Evolutionary conservation across 2,113 vertebrate species (phyloP).

Genomic region (Herpailurus yagouaroundi): DNA sequence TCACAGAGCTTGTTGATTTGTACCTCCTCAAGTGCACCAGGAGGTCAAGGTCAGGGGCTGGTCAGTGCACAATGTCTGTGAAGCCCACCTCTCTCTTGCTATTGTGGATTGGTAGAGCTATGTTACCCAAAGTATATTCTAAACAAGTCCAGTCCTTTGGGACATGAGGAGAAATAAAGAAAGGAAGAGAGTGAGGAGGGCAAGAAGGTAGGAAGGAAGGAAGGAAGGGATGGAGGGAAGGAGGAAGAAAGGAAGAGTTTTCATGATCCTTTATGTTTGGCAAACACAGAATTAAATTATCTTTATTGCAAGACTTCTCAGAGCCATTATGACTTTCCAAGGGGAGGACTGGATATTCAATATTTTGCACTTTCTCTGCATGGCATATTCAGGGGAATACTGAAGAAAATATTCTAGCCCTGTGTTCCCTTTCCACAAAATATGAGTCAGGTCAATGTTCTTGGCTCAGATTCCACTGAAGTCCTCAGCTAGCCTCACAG

Average conservation of each 20-base stretch:
- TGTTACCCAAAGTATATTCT: neutral
- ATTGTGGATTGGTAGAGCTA: neutral
- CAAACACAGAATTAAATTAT: neutral
- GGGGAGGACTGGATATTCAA: no score
- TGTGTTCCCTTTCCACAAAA: neutral
- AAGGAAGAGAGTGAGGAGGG: no score
- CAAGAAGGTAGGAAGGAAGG: neutral
- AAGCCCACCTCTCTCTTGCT: neutral
- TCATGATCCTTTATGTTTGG: neutral
- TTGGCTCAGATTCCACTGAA: neutral
- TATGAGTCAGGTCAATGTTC: neutral
- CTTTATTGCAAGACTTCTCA: neutral
- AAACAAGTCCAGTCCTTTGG: neutral
- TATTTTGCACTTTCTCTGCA: neutral
- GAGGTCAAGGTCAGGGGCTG: neutral
- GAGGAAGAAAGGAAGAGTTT: neutral
- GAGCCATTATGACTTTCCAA: neutral
- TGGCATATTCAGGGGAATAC: no score
- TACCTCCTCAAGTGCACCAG: neutral
- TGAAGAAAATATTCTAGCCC: neutral
- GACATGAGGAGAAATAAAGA: neutral
- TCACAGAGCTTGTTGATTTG: slow-evolving; percentile 61
- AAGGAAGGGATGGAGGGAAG: neutral
- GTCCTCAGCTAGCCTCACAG: neutral
- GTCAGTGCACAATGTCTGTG: neutral